Base-by-base conservation (phyloP, 2,113 vertebrate species). In the Gallinago paraguaiae region DNA sequence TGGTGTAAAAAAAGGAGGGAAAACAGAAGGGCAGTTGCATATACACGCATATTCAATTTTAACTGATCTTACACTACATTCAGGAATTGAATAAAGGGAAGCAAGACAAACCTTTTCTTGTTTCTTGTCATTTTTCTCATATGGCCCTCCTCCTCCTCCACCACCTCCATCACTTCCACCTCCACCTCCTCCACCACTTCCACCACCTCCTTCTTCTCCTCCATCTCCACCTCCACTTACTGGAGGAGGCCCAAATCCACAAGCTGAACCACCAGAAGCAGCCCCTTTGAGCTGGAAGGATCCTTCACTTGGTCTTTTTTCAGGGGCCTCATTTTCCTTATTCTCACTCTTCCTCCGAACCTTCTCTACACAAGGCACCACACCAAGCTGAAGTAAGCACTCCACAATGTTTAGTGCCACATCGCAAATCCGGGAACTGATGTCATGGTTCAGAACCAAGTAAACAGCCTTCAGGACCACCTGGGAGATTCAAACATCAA, bases 391-490 rank as follows among this genome's bases (percentile, higher is more conserved):
- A 93, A 99, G 98, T 86, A 99, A 97, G 84, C 99, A 99, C 74
- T 99, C 99, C 35, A 99, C 99, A 79, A 99, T 99, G 97, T 99
- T 99, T 65, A 99, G 98, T 0, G 99, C 99, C 91, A 99, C 99
- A 27, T 99, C 99, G 5, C 99, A 99, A 95, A 99, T 99, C 28
- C 99, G 98, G 59, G 99, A 99, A 95, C 99, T 99, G 97, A 99
- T 99, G 95, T 99, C 99, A 18, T 99, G 99, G 88, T 98, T 99
- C 81, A 99, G 98, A 45, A 99, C 99, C n/a, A 99, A 98, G 57
- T 99, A 99, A 74, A 99, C 98, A 31, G 99, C 99, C 72, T 99
- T 99, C 91, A 99, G 96, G 59, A 99, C 98, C 51, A 99, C 99
- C 99, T 99, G 95, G 13, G 46, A 67, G 22, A 85, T 59, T 84